phyloP scores from a whole-genome alignment of 2,888 invertebrate species.

The Thecophora atra region DNA sequence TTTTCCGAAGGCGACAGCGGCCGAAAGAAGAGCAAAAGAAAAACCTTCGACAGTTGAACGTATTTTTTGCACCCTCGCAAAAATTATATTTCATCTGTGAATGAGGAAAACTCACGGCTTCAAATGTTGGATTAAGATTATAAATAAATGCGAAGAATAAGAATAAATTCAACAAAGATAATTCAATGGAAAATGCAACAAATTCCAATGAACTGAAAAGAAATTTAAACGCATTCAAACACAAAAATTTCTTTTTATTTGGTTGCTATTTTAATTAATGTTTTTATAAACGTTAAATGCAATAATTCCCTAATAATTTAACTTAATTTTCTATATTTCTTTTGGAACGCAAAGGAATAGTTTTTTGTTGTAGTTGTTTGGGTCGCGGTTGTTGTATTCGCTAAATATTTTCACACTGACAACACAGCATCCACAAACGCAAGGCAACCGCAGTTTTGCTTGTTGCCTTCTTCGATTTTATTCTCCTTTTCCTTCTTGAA shows the following conservation, averaged over 20 bases:
- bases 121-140: neutral
- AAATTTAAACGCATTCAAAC: neutral
- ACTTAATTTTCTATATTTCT: neutral
- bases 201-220: no score
- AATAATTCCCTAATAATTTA: neutral
- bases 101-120: neutral
- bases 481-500: neutral
- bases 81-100: neutral
- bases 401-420: conserved; percentile 34
- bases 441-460: conserved; percentile 1
- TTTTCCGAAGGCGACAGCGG: neutral
- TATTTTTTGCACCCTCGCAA: neutral
- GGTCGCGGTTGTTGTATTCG: conserved; percentile 28
- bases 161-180: neutral
- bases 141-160: neutral
- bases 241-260: neutral
- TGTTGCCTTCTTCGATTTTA: no score
- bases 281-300: neutral
- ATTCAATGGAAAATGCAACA: neutral
- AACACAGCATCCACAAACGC: conserved; percentile 18
- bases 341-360: neutral
- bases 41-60: neutral
- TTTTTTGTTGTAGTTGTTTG: conserved; percentile 22
- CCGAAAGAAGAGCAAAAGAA: neutral
- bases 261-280: neutral